These are phyloP conservation scores for Nestor notabilis DNA, from an alignment of 2,113 vertebrate species.

Conservation along the genomic window DNA sequence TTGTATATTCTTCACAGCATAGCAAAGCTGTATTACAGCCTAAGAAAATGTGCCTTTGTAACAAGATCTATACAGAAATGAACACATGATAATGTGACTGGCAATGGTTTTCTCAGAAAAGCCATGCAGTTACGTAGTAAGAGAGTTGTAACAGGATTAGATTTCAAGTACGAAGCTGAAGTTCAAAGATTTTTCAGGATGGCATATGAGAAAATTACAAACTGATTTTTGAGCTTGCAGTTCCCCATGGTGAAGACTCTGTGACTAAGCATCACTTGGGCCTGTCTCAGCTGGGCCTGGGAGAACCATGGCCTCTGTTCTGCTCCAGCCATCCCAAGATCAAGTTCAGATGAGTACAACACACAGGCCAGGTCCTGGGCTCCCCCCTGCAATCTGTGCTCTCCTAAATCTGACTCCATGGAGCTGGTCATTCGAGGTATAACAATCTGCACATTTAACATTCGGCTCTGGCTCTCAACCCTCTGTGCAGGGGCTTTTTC, in stretches of 20 bases:
- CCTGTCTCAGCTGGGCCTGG: not conserved
- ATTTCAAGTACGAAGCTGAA: not conserved
- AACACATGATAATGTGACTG: not conserved
- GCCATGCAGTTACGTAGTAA: not conserved
- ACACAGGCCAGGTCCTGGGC: not conserved
- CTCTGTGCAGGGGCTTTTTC: not conserved
- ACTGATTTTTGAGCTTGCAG: not conserved
- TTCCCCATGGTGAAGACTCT: not conserved
- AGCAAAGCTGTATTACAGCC: slow-evolving; percentile 5
- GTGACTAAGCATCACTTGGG: not conserved
- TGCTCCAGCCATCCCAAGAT: not conserved
- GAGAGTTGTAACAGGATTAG: not conserved
- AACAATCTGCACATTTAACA: not conserved
- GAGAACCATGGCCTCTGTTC: accelerated
- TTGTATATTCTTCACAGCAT: not conserved
- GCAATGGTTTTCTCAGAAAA: slow-evolving; percentile 1
- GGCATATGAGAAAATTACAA: not conserved
- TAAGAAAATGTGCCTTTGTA: slow-evolving; percentile 30
- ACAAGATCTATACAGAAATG: not conserved
- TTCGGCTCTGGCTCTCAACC: accelerated
- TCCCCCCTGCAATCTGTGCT: not conserved
- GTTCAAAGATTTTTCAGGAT: not conserved
- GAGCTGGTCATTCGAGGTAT: not conserved
- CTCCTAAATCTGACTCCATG: accelerated
- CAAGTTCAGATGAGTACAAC: not conserved